Evolutionary conservation across 2,888 invertebrate genomes (phyloP), one percentile per base, ranked within the genome.

Genomic region (Tricholauxania praeusta): DNA sequence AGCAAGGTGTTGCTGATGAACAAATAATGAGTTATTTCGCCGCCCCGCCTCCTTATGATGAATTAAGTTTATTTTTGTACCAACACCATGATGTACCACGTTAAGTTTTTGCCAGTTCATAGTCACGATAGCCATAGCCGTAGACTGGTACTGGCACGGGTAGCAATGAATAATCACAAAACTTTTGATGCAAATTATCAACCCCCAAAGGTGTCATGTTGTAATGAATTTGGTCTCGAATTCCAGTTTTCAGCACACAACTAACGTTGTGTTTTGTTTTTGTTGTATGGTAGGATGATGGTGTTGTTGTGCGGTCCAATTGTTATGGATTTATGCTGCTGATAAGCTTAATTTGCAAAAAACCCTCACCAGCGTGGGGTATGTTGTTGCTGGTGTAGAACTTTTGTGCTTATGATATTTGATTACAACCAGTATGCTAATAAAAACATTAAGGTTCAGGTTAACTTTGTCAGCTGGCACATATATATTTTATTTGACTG

Each of bases 151-250:
- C 28, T n/a, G 28, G 39, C n/a, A 62, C 17, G n/a, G 39, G 3
- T 32, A 19, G 63, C 51, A 64, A 64, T 64, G 64, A 64, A 64
- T 64, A 64, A 64, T 64, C 64, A 64, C 51, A 64, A 64, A 64
- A 64, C 32, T 64, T 64, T 64, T 64, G 32, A 64, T 64, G 49
- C 64, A 64, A 64, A 64, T 64, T 64, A 64, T 51, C 64, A 64
- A 19, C 64, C 51, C 49, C 64, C 63, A 22, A 51, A 64, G 64
- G 64, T 64, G 64, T 51, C 51, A 51, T 22, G 19, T 12, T 64
- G 64, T 64, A 64, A 64, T 64, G 64, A 64, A 64, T 64, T 64
- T 51, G 49, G 22, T 51, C 64, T 64, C 64, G 12, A 19, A 64
- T 64, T 64, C 15, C 51, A 22, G 51, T 64, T 51, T 64, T 49